These are phyloP conservation scores for Aphaenogaster rudis DNA, from an alignment of 1,140 invertebrate genomes.

Conservation along the genomic window DNA sequence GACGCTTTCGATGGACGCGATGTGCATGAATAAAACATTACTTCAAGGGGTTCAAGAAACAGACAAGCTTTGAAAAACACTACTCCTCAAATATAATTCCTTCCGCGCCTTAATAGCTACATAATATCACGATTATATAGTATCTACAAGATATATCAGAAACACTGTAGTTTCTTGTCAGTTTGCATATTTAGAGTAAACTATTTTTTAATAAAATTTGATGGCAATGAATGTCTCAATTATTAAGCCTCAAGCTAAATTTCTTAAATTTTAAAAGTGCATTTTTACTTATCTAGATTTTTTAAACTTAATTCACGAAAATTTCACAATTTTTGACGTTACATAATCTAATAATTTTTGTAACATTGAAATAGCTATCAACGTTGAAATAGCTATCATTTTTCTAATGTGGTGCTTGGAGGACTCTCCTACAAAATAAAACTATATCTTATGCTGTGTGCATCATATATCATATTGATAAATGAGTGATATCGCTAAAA, in stretches of 20 bases:
- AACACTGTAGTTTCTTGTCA: not conserved
- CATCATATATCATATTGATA: slow-evolving; percentile 49
- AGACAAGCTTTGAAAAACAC: not conserved
- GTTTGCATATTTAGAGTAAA: not conserved
- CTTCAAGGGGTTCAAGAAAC: slow-evolving; percentile 55
- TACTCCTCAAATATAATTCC: not conserved
- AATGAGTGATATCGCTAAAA: slow-evolving; percentile 39
- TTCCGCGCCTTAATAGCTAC: not conserved
- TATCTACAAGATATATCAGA: not conserved
- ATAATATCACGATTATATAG: slow-evolving; percentile 6
- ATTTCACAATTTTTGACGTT: not conserved
- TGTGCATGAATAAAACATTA: slow-evolving; percentile 84
- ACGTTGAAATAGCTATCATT: not conserved
- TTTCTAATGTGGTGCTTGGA: not conserved
- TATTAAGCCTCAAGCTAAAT: not conserved
- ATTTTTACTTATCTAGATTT: not conserved
- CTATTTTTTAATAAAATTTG: slow-evolving; percentile 9
- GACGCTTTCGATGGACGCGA: slow-evolving; percentile 76
- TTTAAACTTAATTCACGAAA: not conserved
- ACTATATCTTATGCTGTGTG: not conserved
- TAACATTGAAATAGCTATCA: not conserved
- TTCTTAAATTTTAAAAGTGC: not conserved
- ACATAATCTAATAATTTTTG: not conserved
- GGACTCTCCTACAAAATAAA: not conserved
- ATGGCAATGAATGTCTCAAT: not conserved